Percentiles rank a stretch among this genome's conserved stretches.
Conservation (phyloP, 1,140 invertebrate genomes). For the Brachionus plicatilis region DNA sequence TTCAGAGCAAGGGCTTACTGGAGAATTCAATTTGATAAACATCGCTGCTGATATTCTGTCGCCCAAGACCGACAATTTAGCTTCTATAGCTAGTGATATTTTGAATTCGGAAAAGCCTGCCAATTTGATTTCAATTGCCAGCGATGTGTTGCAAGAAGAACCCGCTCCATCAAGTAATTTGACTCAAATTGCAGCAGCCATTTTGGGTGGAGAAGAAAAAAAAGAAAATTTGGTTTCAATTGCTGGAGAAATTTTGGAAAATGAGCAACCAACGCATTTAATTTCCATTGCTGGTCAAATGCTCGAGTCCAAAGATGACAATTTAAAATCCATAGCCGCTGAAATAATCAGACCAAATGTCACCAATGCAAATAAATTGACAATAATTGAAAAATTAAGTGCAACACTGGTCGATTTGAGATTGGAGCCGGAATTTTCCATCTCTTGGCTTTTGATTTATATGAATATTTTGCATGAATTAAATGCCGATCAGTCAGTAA, state of each 20-base stretch:
- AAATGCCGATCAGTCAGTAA: background rate
- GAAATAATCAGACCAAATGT: conserved; percentile 1
- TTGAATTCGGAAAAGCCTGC: background rate
- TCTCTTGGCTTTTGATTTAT: conserved; percentile 23
- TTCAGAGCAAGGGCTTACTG: background rate
- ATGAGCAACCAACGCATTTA: conserved; percentile 1
- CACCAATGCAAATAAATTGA: background rate
- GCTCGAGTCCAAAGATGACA: background rate
- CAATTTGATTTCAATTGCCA: background rate
- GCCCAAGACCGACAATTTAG: background rate
- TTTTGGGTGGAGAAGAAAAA: background rate
- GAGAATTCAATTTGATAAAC: background rate
- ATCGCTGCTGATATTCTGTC: background rate
- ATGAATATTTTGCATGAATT: conserved; percentile 29
- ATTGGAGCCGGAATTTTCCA: conserved; percentile 32
- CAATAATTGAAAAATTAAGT: background rate
- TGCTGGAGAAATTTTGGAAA: background rate
- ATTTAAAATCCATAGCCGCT: background rate
- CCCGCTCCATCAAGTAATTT: background rate
- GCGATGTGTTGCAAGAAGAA: background rate
- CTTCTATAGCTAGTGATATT: background rate
- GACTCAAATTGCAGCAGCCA: background rate
- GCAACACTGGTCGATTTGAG: background rate
- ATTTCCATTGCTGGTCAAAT: background rate
- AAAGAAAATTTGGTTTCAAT: background rate